phyloP scores from a whole-genome alignment of 2,113 vertebrate genomes.

The Chaenogobius annularis region DNA sequence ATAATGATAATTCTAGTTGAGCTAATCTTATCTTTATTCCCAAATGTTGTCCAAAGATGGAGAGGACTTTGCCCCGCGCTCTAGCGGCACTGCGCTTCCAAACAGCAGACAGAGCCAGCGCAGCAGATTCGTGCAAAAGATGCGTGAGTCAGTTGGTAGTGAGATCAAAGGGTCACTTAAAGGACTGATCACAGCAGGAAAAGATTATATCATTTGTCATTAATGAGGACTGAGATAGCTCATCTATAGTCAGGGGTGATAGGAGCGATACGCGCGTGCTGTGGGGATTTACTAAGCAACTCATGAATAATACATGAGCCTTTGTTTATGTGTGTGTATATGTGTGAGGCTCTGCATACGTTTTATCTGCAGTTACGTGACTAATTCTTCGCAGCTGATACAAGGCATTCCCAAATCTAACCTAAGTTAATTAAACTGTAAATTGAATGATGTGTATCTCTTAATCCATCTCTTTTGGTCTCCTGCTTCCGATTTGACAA shows the following conservation, averaged over 20 bases:
- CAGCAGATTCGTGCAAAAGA: not conserved
- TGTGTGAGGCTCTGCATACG: constrained; percentile 35
- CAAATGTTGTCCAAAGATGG: not conserved
- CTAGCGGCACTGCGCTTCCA: not conserved
- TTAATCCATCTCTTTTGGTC: constrained; percentile 17
- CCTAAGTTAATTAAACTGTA: constrained; percentile 5
- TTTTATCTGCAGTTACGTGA: constrained; percentile 44
- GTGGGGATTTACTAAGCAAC: constrained; percentile 39
- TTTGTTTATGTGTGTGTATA: constrained; percentile 2
- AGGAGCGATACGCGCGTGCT: constrained; percentile 23
- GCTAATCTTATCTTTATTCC: not conserved
- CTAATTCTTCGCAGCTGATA: constrained; percentile 54
- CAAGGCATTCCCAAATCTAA: constrained; percentile 22
- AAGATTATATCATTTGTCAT: constrained; percentile 3
- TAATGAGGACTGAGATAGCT: constrained; percentile 25
- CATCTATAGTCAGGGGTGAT: constrained; percentile 33
- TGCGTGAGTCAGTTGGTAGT: not conserved
- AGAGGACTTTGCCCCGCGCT: not conserved
- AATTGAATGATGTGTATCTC: constrained; percentile 5
- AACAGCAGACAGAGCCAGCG: not conserved
- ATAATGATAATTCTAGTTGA: too few species aligned
- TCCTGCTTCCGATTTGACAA: constrained; percentile 7
- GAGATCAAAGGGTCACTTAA: constrained; percentile 57
- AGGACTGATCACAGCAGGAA: constrained; percentile 21
- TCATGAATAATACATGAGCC: constrained; percentile 50